Base-by-base conservation (phyloP, 2,797 vertebrate species). In the Lepus oiostolus region DNA sequence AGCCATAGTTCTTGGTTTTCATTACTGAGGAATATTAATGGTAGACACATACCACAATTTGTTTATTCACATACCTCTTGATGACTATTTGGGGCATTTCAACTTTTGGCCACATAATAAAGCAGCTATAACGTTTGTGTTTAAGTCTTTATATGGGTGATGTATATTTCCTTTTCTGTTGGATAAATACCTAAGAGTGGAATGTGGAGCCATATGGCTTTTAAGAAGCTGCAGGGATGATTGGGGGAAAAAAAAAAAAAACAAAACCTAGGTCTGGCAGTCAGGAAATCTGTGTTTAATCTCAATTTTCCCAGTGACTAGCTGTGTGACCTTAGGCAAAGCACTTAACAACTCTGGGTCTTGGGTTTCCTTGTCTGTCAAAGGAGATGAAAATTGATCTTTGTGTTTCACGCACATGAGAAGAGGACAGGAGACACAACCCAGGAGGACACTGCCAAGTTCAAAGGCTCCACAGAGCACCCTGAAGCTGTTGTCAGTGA, bases 231-330 rank as follows among this genome's bases (percentile, higher is more conserved):
- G 6, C n/a, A 93, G 74, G 54, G 67, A 17, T 96, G 84, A 90
- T 63, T 86, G 30, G 88, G 35, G 35, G 8, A 42, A 47, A 47
- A 47, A 47, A 47, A 89, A 95, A 81, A 93, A 47, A 10, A 47
- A 89, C 88, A 95, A 81, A 93, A 85, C 92, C 87, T 84, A 76
- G 65, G 32, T 52, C 77, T 96, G 65, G 35, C 72, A 93, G 47
- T 90, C 67, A 93, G 81, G 67, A 96, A 88, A 82, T 96, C 74
- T 95, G 77, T 84, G 16, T 97, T 96, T 93, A 96, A 90, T 95
- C 85, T 94, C 60, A 70, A 72, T 71, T 97, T 97, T 95, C 91
- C 87, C 88, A 87, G 80, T 95, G 95, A 90, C 35, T 95, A 81
- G 84, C 89, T 91, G 19, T 95, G 89, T 90, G 85, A 95, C 92